These are phyloP conservation scores for Pocillopora grandis DNA, from an alignment of 92 coral and sea anemone species.

Conservation along the genomic window DNA sequence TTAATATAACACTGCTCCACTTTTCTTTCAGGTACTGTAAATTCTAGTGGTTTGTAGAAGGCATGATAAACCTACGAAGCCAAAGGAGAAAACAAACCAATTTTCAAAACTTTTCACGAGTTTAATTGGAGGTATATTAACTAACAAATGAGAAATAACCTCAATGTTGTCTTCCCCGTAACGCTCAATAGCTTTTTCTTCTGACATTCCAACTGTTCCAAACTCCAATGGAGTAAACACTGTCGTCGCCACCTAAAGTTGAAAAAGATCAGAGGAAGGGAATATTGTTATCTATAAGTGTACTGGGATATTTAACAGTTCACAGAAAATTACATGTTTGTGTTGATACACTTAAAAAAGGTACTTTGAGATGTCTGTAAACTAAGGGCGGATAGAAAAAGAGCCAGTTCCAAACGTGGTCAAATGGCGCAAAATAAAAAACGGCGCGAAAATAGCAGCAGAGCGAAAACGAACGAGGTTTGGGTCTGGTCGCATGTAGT, in stretches of 20 bases:
- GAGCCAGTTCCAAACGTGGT: background rate
- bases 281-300: background rate
- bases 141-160: constrained; percentile 39
- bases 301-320: background rate
- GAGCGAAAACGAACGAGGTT: too few relatives aligned
- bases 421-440: background rate
- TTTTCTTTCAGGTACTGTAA: constrained; percentile 68
- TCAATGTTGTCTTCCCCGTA: constrained; percentile 84
- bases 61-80: constrained; percentile 86
- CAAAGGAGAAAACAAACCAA: background rate
- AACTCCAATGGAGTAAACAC: constrained; percentile 96
- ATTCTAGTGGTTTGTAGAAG: constrained; percentile 93
- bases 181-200: constrained; percentile 74
- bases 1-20: constrained; percentile 90
- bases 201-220: constrained; percentile 86
- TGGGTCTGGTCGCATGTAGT: too few relatives aligned
- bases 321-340: background rate
- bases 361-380: too few relatives aligned
- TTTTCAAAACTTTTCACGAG: background rate
- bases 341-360: background rate
- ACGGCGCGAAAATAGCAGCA: too few relatives aligned
- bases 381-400: too few relatives aligned
- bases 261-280: background rate
- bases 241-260: constrained; percentile 83
- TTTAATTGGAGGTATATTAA: background rate